Base-by-base conservation (phyloP, 2,113 vertebrate species). In the Sterrhoptilus dennistouni region DNA sequence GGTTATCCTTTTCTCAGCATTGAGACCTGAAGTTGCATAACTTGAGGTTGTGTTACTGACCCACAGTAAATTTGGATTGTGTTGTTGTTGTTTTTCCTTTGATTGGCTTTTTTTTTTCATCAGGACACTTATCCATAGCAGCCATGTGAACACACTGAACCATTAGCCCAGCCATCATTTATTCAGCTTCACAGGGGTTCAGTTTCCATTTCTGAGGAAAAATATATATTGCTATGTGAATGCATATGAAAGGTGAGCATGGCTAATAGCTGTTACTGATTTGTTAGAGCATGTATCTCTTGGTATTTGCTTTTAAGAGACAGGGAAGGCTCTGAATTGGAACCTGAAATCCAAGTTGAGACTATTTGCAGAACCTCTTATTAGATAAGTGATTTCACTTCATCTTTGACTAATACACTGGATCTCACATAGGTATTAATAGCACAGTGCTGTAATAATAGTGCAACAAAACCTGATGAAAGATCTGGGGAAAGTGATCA, bases 231-330 rank as follows among this genome's bases (percentile, higher is more conserved):
- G 25, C 8, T 42, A 3, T 19, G 22, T 59, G 35, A 66, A 22
- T 35, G 22, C 1, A 8, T 22, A 14, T 0, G 3, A 36, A 59
- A 64, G 49, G 25, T 4, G 3, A 15, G 3, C 28, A 14, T n/a
- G 49, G 54, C 33, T 44, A 44, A 31, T 36, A 42, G 59, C 3
- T 68, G 14, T 49, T 50, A 44, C 29, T 7, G 8, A 12, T 78
- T 74, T 38, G 5, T 61, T 87, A 33, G 25, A 88, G 14, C 10
- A 7, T 0, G 1, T 77, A 52, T 78, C 35, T 61, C 60, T 57
- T 9, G 1, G 8, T 59, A 20, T 61, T 81, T 84, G 36, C 52
- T 82, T 71, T 90, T 42, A 68, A 83, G 49, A 88, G 45, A 22
- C 8, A 49, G n/a, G 16, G 27, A 35, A 17, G 22, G 42, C 27